Conservation (phyloP, 1,140 invertebrate species). For the Plectrocnemia conspersa region DNA sequence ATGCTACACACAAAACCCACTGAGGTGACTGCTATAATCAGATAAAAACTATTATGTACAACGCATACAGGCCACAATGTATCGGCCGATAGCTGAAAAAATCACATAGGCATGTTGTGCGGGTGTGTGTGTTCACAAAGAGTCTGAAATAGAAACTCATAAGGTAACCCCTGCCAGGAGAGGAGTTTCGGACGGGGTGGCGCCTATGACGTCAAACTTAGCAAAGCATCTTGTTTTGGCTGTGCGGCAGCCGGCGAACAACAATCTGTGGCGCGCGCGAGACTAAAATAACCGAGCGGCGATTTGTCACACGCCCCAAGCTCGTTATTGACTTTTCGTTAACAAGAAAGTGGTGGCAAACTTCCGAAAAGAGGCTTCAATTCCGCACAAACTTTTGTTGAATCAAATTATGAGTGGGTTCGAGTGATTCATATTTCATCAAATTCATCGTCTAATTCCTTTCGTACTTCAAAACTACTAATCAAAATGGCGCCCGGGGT, state of each 20-base stretch:
- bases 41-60: not conserved
- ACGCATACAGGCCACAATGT: not conserved
- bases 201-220: not conserved
- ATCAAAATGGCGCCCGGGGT: too few relatives aligned
- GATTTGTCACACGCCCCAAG: not conserved
- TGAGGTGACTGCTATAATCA: not conserved
- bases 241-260: not conserved
- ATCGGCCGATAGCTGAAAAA: not conserved
- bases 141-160: not conserved
- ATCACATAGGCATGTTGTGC: not conserved
- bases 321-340: not conserved
- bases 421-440: too few relatives aligned
- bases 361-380: not conserved
- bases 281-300: not conserved
- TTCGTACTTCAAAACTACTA: too few relatives aligned
- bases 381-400: too few relatives aligned
- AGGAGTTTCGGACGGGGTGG: constrained; percentile 5
- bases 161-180: too few relatives aligned
- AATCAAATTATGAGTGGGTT: too few relatives aligned
- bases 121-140: not conserved
- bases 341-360: not conserved
- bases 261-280: not conserved
- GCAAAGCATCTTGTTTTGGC: not conserved
- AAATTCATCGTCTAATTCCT: too few relatives aligned
- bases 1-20: not conserved